phyloP scores from a whole-genome alignment of 2,888 invertebrate genomes.

The Pantelozetes paolii region DNA sequence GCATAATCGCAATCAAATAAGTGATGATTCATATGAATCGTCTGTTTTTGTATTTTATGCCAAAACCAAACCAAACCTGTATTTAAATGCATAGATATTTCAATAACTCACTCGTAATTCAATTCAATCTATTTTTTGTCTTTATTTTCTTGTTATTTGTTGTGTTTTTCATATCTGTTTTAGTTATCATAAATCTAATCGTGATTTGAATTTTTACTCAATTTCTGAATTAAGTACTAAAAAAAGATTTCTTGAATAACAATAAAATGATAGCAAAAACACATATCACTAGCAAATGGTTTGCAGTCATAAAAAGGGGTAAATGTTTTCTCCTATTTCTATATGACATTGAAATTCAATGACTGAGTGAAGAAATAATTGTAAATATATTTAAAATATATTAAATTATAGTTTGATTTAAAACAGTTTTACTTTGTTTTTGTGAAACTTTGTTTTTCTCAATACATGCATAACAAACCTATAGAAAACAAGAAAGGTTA shows the following conservation, averaged over 20 bases:
- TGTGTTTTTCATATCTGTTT: not conserved
- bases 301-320: no score
- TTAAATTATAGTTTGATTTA: no score
- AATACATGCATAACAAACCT: no score
- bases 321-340: no score
- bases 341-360: no score
- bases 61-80: not conserved
- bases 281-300: no score
- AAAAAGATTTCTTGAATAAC: not conserved
- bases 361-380: no score
- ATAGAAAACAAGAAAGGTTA: no score
- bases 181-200: not conserved
- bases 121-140: not conserved
- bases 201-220: slow-evolving; percentile 1
- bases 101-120: slow-evolving; percentile 4
- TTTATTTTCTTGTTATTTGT: not conserved
- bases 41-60: slow-evolving; percentile 2
- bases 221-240: not conserved
- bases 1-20: not conserved
- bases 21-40: slow-evolving; percentile 23
- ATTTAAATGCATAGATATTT: not conserved
- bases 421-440: no score
- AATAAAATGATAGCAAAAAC: not conserved
- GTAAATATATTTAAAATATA: no score
- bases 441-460: no score